Conservation (phyloP, 2,888 invertebrate species). For the Ditula angustiorana region DNA sequence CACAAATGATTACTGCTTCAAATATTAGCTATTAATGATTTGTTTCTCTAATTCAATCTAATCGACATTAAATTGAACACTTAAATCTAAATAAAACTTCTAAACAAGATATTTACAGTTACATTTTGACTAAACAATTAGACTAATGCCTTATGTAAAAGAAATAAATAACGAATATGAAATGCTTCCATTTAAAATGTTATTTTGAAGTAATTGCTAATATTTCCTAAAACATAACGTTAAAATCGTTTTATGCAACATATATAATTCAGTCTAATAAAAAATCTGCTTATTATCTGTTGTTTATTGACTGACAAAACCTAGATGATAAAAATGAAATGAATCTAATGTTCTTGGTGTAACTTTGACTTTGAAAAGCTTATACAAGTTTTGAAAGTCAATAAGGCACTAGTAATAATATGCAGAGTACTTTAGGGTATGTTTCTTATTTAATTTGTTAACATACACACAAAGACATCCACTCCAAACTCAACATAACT, state of each 20-base stretch:
- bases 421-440: slow-evolving; percentile 61
- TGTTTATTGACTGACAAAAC: slow-evolving; percentile 73
- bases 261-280: slow-evolving; percentile 77
- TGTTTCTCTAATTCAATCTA: slow-evolving; percentile 76
- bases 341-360: slow-evolving; percentile 41
- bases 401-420: slow-evolving; percentile 74
- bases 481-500: slow-evolving; percentile 58
- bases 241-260: slow-evolving; percentile 71
- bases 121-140: slow-evolving; percentile 82
- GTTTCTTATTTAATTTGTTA: slow-evolving; percentile 75
- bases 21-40: slow-evolving; percentile 59
- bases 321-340: slow-evolving; percentile 43
- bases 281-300: slow-evolving; percentile 65
- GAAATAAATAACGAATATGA: slow-evolving; percentile 85
- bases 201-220: slow-evolving; percentile 72
- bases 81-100: slow-evolving; percentile 82
- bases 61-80: slow-evolving; percentile 81
- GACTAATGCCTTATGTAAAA: slow-evolving; percentile 79
- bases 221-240: slow-evolving; percentile 74
- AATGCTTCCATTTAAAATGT: slow-evolving; percentile 80
- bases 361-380: slow-evolving; percentile 36
- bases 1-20: slow-evolving; percentile 64
- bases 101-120: slow-evolving; percentile 83
- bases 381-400: slow-evolving; percentile 71
- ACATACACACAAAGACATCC: slow-evolving; percentile 62